Base-by-base conservation (phyloP, 2,113 vertebrate species). In the Rhea americana region DNA sequence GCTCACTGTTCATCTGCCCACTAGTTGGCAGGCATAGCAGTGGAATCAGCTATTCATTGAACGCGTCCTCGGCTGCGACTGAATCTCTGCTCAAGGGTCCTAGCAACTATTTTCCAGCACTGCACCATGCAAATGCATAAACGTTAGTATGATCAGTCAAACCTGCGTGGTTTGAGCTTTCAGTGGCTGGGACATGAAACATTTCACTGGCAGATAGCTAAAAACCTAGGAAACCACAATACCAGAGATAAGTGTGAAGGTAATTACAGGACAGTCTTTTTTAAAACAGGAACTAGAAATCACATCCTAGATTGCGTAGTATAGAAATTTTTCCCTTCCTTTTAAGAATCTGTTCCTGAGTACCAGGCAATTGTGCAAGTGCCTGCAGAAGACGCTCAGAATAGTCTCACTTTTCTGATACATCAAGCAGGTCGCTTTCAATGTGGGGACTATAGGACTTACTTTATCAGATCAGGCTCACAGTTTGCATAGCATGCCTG, bases 21-120 rank as follows among this genome's bases (percentile, higher is more conserved):
- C 92, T 95, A 91, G 89, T 59, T 96, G 95, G 95, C 89, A 91
- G 92, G 74, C 81, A 41, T 26, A 78, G 89, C 76, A 76, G 45
- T 1, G 0, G 65, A 24, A 35, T n/a, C 84, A 39, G 79, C 79
- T 30, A 1, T 20, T 61, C 82, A 43, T 32, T 86, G 82, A 81
- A 68, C 56, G 82, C 85, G n/a, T 81, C 79, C 56, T 82, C 56
- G 79, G 56, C 72, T 93, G 87, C 91, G 65, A 3, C 91, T 20
- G 13, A 56, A 22, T 50, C 68, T 87, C 67, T 68, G 47, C 80
- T 53, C 35, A 91, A 45, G n/a, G 32, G 1, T 82, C 76, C 73
- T 90, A 93, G 87, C 82, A 95, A 84, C 90, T 61, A 79, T 26
- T 68, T 71, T 85, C 91, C 93, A 83, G 79, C 87, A 3, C 47